These are phyloP conservation scores for Rhagologus leucostigma DNA, from an alignment of 2,113 vertebrate genomes.

Conservation along the genomic window DNA sequence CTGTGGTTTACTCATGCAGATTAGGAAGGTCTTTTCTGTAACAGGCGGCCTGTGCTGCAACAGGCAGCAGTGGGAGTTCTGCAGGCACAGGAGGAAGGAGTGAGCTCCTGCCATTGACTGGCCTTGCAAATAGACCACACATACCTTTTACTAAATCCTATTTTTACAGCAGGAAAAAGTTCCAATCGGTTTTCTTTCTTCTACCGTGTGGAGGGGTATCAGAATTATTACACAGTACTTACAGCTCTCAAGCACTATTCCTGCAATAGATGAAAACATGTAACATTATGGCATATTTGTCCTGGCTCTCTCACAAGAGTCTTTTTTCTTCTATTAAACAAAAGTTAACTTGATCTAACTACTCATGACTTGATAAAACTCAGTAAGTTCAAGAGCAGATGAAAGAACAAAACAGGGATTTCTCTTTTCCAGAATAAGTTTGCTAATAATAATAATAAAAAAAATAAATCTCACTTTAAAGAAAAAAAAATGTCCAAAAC, in stretches of 20 bases:
- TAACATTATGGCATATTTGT: slow-evolving; percentile 46
- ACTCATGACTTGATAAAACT: slow-evolving; percentile 38
- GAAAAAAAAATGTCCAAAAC: slow-evolving; percentile 28
- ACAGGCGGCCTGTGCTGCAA: neutral
- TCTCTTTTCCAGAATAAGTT: slow-evolving; percentile 53
- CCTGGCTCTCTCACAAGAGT: slow-evolving; percentile 24
- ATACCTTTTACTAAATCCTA: slow-evolving; percentile 30
- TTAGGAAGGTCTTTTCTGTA: slow-evolving; percentile 39
- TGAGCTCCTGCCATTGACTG: neutral
- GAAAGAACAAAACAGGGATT: slow-evolving; percentile 1
- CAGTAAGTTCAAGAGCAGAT: slow-evolving; percentile 54
- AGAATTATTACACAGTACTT: slow-evolving; percentile 44
- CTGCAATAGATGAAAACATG: slow-evolving; percentile 41
- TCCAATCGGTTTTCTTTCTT: slow-evolving; percentile 43
- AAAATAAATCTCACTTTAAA: slow-evolving; percentile 7
- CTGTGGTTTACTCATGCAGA: neutral
- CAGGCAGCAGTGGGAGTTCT: neutral
- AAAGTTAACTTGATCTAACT: slow-evolving; percentile 30
- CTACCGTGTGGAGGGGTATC: slow-evolving; percentile 27
- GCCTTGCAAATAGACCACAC: neutral
- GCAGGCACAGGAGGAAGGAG: neutral
- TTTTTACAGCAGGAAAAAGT: slow-evolving; percentile 20
- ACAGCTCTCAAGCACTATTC: slow-evolving; percentile 52
- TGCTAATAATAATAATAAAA: slow-evolving; percentile 17
- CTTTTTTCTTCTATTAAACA: neutral